These are phyloP conservation scores for Holotrichia oblita DNA, from an alignment of 1,140 invertebrate genomes.

Conservation along the genomic window DNA sequence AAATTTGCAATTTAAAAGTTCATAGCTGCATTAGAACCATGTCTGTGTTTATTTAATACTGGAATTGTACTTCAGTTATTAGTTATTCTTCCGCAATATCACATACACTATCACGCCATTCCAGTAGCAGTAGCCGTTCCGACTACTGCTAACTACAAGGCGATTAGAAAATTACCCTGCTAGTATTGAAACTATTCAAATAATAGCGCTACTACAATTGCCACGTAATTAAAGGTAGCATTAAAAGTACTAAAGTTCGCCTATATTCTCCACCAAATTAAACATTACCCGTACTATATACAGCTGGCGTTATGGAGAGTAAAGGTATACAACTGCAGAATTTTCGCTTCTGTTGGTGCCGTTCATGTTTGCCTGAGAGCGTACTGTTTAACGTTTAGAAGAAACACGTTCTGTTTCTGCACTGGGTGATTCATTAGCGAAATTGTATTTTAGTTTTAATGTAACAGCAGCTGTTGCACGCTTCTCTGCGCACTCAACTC, in stretches of 20 bases:
- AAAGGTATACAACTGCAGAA: neutral
- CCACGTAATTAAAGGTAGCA: neutral
- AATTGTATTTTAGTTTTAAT: slow-evolving; percentile 43
- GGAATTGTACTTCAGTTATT: no score
- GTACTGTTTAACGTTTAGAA: neutral
- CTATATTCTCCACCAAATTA: neutral
- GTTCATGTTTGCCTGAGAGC: neutral
- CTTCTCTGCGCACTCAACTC: neutral
- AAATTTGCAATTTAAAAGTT: no score
- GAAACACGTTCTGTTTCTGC: slow-evolving; percentile 15
- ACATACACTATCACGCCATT: no score
- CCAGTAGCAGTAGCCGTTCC: no score
- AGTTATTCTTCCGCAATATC: no score
- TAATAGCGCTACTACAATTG: neutral
- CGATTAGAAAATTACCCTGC: no score
- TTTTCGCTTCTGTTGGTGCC: neutral
- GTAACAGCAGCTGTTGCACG: slow-evolving; percentile 36
- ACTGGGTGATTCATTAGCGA: slow-evolving; percentile 28
- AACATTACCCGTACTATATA: neutral
- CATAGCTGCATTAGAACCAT: no score
- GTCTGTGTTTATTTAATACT: no score
- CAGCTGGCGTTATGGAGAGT: neutral
- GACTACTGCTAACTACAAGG: no score
- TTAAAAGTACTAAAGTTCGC: neutral
- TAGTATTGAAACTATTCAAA: no score